Evolutionary conservation across 2,888 invertebrate species (phyloP).

Genomic region (Leistus spinibarbis): DNA sequence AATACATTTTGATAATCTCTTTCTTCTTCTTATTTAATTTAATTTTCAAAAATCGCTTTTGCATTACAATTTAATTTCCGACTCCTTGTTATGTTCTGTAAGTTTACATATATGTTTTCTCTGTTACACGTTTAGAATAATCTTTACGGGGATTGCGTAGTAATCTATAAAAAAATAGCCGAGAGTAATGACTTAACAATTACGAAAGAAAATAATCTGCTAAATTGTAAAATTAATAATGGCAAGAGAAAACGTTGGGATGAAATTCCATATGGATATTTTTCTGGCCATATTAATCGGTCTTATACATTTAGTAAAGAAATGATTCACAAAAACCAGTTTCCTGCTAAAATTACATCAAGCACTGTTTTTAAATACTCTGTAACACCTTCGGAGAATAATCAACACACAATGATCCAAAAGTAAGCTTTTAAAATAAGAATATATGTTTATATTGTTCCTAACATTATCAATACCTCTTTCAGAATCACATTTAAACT

Average conservation of each 20-base stretch:
- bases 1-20: too few relatives aligned
- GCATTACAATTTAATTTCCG: too few relatives aligned
- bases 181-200: background rate
- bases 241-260: background rate
- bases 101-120: too few relatives aligned
- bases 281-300: background rate
- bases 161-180: background rate
- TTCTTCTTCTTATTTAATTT: too few relatives aligned
- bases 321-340: background rate
- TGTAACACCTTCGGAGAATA: conserved; percentile 4
- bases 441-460: too few relatives aligned
- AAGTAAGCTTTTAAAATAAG: background rate
- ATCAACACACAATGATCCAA: conserved; percentile 3
- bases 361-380: background rate
- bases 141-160: conserved; percentile 6
- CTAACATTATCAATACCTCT: too few relatives aligned
- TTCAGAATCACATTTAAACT: background rate
- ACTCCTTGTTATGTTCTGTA: too few relatives aligned
- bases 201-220: background rate
- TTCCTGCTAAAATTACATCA: background rate
- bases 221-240: background rate
- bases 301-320: background rate
- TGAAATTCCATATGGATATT: background rate
- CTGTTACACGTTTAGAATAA: conserved; percentile 4
- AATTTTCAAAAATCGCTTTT: too few relatives aligned